phyloP scores from a whole-genome alignment of 2,888 invertebrate genomes.

The Seira sanloemensis region DNA sequence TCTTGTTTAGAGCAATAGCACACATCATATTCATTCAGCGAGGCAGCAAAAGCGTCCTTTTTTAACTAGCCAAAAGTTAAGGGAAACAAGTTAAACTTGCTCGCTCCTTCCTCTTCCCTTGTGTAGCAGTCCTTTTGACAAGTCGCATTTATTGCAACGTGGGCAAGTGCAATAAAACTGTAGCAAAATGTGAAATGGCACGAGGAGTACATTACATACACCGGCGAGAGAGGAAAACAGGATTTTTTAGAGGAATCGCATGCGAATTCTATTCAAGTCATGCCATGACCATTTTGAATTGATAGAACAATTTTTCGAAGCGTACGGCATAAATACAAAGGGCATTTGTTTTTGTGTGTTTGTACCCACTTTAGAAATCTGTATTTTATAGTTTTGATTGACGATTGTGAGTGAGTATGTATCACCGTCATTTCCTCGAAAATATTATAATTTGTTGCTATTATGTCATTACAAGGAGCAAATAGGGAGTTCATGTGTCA shows the following conservation, averaged over 20 bases:
- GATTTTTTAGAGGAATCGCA: no score
- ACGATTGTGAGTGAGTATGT: not conserved
- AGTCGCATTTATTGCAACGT: not conserved
- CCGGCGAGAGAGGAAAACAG: no score
- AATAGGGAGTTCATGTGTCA: not conserved
- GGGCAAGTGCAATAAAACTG: not conserved
- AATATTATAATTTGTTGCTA: not conserved
- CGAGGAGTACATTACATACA: no score
- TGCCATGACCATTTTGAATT: no score
- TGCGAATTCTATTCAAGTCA: no score
- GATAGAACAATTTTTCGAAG: no score
- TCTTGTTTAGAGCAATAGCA: no score
- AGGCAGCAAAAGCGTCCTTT: no score
- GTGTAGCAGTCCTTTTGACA: not conserved
- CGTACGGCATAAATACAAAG: no score
- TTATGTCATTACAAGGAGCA: not conserved
- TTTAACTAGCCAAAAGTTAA: no score
- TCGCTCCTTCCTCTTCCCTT: not conserved
- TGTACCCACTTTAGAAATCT: not conserved
- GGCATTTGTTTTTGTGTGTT: no score
- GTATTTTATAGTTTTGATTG: not conserved
- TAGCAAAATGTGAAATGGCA: not conserved
- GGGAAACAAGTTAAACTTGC: not conserved
- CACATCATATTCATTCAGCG: no score
- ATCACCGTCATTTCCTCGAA: not conserved